Percentiles rank a stretch among this genome's conserved stretches.
phyloP scores from a whole-genome alignment of 1,140 invertebrate genomes.

The Periplaneta americana region DNA sequence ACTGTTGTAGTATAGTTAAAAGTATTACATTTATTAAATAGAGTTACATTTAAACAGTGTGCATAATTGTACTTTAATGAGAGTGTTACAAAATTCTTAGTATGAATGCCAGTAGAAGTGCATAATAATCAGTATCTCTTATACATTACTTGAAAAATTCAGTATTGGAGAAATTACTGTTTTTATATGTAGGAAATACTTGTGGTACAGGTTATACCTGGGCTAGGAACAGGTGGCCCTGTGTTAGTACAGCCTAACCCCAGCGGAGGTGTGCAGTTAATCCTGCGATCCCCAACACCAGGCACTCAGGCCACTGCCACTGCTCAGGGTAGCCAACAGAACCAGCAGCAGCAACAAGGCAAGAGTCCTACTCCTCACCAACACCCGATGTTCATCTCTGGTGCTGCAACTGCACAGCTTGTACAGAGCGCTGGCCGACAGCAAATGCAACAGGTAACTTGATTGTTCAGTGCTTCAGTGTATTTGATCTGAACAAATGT shows the following conservation, averaged over 20 bases:
- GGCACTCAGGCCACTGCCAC: not conserved
- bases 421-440: slow-evolving; percentile 4
- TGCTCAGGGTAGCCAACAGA: not conserved
- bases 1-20: too few relatives aligned
- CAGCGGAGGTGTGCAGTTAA: slow-evolving; percentile 29
- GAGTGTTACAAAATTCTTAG: too few relatives aligned
- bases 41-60: too few relatives aligned
- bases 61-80: too few relatives aligned
- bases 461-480: not conserved
- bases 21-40: too few relatives aligned
- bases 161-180: too few relatives aligned
- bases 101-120: too few relatives aligned
- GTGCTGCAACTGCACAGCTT: slow-evolving; percentile 3
- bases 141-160: too few relatives aligned
- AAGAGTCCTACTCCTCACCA: slow-evolving; percentile 1
- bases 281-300: slow-evolving; percentile 26
- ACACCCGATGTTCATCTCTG: slow-evolving; percentile 5
- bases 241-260: slow-evolving; percentile 31
- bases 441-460: not conserved
- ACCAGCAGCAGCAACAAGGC: not conserved
- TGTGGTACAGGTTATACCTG: slow-evolving; percentile 20
- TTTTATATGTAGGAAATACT: too few relatives aligned
- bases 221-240: slow-evolving; percentile 18
- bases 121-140: too few relatives aligned
- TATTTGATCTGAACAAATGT: too few relatives aligned